phyloP scores from a whole-genome alignment of 2,113 vertebrate species.

The Thamnaconus septentrionalis region DNA sequence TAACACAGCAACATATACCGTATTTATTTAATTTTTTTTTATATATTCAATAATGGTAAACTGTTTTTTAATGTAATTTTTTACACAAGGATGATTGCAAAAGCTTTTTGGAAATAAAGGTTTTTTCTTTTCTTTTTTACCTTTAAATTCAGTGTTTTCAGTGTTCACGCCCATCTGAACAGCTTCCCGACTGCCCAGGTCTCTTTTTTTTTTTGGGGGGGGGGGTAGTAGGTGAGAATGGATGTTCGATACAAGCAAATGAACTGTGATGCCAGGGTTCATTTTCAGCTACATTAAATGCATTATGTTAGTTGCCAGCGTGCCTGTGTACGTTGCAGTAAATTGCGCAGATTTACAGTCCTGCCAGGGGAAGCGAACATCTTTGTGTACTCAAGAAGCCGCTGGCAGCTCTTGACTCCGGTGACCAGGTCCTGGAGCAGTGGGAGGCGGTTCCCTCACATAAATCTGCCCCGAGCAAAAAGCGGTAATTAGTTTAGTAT shows the following conservation, averaged over 20 bases:
- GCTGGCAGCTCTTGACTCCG: constrained; percentile 34
- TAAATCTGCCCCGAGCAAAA: constrained; percentile 47
- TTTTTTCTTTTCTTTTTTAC: no score
- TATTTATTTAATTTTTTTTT: no score
- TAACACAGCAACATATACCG: no score
- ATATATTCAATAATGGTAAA: no score
- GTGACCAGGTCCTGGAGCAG: constrained; percentile 33
- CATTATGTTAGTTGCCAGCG: background rate
- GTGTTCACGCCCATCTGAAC: no score
- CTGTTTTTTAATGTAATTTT: no score
- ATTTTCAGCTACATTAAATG: constrained; percentile 1
- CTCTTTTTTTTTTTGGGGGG: no score
- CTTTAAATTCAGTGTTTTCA: no score
- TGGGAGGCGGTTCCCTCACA: constrained; percentile 35
- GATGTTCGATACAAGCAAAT: constrained; percentile 1
- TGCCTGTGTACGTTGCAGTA: background rate
- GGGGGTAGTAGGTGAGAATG: background rate
- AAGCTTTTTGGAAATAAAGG: no score
- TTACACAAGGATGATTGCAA: no score
- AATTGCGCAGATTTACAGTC: constrained; percentile 11
- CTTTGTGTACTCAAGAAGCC: background rate
- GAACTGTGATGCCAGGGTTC: background rate
- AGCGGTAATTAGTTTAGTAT: constrained; percentile 70
- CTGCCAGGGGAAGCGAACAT: no score
- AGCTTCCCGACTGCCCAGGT: no score